A percentile compares a stretch with the other conserved stretches of the same genome.
These are phyloP conservation scores for Trachelus iudaicus DNA, from an alignment of 2,888 invertebrate species.

Conservation along the genomic window DNA sequence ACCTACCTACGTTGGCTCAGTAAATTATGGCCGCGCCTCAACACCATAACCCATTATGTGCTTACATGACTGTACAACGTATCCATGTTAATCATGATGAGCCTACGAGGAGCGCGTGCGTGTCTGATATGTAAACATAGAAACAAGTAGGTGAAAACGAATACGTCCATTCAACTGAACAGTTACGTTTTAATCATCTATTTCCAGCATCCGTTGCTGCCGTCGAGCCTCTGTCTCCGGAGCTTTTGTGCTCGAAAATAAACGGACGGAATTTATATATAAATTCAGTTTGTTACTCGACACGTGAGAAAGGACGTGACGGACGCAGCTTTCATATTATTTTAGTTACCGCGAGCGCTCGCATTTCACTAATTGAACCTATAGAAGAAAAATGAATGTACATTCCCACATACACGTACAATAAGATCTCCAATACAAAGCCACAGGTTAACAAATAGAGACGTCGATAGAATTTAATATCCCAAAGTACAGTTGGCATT, in stretches of 20 bases:
- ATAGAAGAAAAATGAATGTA: neutral
- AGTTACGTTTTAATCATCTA: neutral
- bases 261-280: slow-evolving; percentile 21
- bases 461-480: neutral
- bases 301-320: neutral
- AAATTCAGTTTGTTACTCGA: slow-evolving; percentile 16
- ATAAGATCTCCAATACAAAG: neutral
- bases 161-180: neutral
- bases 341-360: neutral
- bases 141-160: slow-evolving; percentile 13
- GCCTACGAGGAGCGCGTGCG: neutral
- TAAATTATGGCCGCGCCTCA: neutral
- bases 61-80: neutral
- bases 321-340: no score
- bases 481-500: neutral
- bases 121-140: slow-evolving; percentile 9
- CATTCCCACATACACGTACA: rapidly evolving
- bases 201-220: neutral
- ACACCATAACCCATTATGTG: neutral
- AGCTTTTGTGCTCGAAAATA: slow-evolving; percentile 24
- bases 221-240: neutral
- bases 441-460: neutral
- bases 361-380: neutral
- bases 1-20: neutral
- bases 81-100: slow-evolving; percentile 19